Conservation (phyloP, 2,797 vertebrate genomes). For the Clarias platycephalus region DNA sequence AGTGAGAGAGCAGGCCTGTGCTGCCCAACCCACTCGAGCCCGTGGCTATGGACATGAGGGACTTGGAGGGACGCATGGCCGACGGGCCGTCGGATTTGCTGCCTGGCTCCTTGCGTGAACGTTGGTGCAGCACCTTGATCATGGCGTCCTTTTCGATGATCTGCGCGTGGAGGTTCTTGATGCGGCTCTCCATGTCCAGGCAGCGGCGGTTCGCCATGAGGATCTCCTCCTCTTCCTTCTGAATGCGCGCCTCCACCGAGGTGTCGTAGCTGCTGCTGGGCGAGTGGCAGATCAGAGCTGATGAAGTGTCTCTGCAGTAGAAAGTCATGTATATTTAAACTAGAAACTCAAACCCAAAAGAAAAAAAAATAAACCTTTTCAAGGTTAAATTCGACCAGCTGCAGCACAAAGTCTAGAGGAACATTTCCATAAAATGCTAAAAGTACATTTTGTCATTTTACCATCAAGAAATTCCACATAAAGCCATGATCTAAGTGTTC, state of each 20-base stretch:
- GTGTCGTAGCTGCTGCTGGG: constrained; percentile 93
- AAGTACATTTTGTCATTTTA: not conserved
- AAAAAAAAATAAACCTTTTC: not conserved
- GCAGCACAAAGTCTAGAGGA: not conserved
- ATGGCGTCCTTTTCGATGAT: constrained; percentile 99
- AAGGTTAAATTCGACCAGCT: not conserved
- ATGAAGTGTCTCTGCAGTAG: constrained; percentile 83
- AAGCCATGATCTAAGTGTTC: not conserved
- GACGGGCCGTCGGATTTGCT: constrained; percentile 85
- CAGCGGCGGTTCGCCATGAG: constrained; percentile 96
- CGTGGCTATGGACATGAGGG: constrained; percentile 94
- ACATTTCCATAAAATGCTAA: not conserved
- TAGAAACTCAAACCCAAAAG: not conserved
- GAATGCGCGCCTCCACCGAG: constrained; percentile 91
- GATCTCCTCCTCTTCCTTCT: constrained; percentile 98
- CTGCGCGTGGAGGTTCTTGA: constrained; percentile 97
- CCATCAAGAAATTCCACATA: not conserved
- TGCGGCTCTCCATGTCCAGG: constrained; percentile 98
- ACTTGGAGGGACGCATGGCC: constrained; percentile 95
- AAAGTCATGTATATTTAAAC: not conserved
- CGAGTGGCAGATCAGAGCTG: constrained; percentile 83
- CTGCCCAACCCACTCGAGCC: constrained; percentile 66
- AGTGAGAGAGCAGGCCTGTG: constrained; percentile 86
- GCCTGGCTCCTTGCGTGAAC: constrained; percentile 87
- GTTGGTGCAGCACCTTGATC: constrained; percentile 98